These are phyloP conservation scores for Masnerella sp. DNA, from an alignment of 2,888 invertebrate species.

Conservation along the genomic window DNA sequence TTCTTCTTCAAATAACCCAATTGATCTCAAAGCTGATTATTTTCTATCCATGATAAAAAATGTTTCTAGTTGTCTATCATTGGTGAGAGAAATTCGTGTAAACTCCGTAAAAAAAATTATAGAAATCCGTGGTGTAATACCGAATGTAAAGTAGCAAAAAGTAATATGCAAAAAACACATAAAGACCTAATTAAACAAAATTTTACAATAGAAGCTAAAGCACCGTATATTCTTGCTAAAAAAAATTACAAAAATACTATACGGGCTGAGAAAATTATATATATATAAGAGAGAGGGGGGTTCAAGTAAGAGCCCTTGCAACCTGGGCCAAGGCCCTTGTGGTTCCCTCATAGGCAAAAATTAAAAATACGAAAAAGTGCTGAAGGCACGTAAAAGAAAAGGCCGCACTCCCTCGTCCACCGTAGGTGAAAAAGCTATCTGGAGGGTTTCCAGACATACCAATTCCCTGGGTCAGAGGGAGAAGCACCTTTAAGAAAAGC, in stretches of 20 bases:
- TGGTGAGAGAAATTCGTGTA: conserved; percentile 2
- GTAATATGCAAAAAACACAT: background rate
- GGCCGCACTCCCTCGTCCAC: too few species aligned
- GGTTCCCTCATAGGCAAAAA: too few species aligned
- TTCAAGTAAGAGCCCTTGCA: too few species aligned
- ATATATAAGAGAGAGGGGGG: too few species aligned
- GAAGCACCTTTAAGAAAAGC: too few species aligned
- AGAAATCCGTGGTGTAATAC: conserved; percentile 2
- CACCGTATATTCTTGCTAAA: conserved; percentile 4
- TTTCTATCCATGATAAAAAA: background rate
- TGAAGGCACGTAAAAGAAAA: too few species aligned
- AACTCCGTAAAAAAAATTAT: background rate
- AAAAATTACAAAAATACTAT: background rate
- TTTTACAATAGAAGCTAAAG: background rate
- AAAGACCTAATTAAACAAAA: background rate
- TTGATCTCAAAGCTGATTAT: background rate
- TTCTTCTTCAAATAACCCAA: background rate
- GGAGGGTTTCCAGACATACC: too few species aligned
- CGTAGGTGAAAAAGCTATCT: too few species aligned
- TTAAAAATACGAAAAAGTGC: too few species aligned
- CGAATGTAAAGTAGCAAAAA: conserved; percentile 1
- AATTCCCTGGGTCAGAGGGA: too few species aligned
- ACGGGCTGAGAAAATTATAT: background rate
- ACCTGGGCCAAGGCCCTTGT: too few species aligned
- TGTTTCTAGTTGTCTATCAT: background rate